Conservation (phyloP, 1,140 invertebrate genomes). For the Brachionus paranguensis region DNA sequence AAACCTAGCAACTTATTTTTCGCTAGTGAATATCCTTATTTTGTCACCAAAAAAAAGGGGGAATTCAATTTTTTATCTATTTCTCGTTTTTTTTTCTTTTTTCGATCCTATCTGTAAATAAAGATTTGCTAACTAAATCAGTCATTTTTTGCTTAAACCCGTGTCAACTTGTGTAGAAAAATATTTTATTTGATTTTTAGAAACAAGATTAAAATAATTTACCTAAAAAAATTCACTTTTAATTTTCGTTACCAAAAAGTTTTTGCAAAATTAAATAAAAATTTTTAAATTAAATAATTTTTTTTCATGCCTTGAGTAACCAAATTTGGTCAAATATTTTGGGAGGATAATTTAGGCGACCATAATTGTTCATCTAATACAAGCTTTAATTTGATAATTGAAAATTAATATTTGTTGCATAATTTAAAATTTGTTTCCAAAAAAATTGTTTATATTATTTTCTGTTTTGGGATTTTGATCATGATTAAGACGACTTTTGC, state of each 20-base stretch:
- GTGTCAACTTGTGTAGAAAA: neutral
- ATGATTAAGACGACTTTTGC: too few species aligned
- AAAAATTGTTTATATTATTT: too few species aligned
- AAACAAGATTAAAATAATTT: neutral
- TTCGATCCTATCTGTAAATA: neutral
- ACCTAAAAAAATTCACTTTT: neutral
- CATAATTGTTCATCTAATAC: too few species aligned
- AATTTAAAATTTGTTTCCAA: too few species aligned
- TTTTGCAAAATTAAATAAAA: neutral
- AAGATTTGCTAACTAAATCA: neutral
- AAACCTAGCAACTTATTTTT: neutral
- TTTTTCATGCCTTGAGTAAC: too few species aligned
- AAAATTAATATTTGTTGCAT: too few species aligned
- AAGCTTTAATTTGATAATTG: too few species aligned
- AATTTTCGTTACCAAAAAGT: neutral
- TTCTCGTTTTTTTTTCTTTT: neutral
- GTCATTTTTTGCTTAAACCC: neutral
- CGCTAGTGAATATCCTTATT: neutral
- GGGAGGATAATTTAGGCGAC: too few species aligned
- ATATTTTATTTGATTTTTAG: neutral
- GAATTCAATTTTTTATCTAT: neutral
- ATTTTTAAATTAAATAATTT: too few species aligned
- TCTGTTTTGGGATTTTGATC: too few species aligned
- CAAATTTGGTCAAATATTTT: too few species aligned
- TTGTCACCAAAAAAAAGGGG: neutral